Evolutionary conservation across 2,888 invertebrate species (phyloP), one percentile per base, ranked within the genome.

Genomic region (Brassicogethes aeneus): DNA sequence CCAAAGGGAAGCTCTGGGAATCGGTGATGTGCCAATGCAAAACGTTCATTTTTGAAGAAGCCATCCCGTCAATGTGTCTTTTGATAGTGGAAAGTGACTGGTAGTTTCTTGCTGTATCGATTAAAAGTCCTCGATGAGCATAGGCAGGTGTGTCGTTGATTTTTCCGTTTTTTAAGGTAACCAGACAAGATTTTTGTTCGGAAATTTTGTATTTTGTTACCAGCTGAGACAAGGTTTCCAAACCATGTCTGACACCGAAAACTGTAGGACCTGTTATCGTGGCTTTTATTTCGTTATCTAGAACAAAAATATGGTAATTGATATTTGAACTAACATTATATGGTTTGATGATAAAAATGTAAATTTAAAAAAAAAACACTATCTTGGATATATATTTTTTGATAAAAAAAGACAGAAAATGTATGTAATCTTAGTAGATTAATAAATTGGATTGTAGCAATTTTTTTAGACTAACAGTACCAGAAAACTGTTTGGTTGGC

Each of bases 1-100:
- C 82, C 57, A 92, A 72, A 0, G 95, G 94, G 66, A 94, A 95
- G 55, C 93, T 92, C 52, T 94, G 93, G 1, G 89, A 80, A 66
- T 95, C 95, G 0, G 87, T 85, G 0, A 81, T 81, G 61, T 90
- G 89, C 93, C 94, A 95, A 61, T 95, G 95, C 34, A 95, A 77
- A 0, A 91, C 86, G 61, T 95, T 95, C 72, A 95, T 69, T 67
- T 95, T 95, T 36, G 83, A 83, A 13, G 85, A 76, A 1, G 86
- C 83, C 85, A 95, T 89, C 1, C 80, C 92, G 54, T 92, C 85
- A 48, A 93, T 70, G 35, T 84, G 85, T 48, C 74, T 76, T 53
- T 78, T 75, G 14, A 90, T 80, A 34, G 75, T 74, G 10, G 63
- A 65, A 47, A 90, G 65, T 0, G 88, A 80, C 15, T 95, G 72